Evolutionary conservation across 2,888 invertebrate species (phyloP), one percentile per base, ranked within the genome.

Genomic region (Callyntrura guangdongensis): DNA sequence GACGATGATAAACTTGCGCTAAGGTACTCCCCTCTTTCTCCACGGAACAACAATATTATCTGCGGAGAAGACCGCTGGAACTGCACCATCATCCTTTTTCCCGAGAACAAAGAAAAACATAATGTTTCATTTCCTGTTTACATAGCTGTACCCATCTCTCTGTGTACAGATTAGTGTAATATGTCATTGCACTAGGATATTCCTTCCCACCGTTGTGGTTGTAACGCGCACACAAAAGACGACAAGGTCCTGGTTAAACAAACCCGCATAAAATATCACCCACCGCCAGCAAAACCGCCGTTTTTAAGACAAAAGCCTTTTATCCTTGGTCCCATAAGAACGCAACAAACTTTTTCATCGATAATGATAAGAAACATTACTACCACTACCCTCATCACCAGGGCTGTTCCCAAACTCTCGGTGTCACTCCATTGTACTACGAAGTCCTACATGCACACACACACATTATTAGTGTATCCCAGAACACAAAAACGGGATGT

Each of bases 41-140:
- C 17, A 14, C 53, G 2, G 1, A 53, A 9, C 53, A 3, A 67
- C 14, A 25, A 22, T 67, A 67, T n/a, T 67, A 20, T 67, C 12
- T 12, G 3, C 2, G 3, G 2, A 6, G 36, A 36, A 36, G 36
- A 36, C 36, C 36, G 36, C 2, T 36, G 36, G 3, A 2, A 2
- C 36, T 36, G 36, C 36, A 67, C 27, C 67, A 27, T 67, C 27
- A 27, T 67, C 27, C 12, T 25, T 25, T 20, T n/a, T 4, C 17
- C 8, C 2, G 17, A 61, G 20, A 69, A 69, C 25, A 22, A 69
- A 74, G 47, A 22, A 20, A 47, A 47, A 17, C 74, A 36, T 45
- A 74, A 74, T 74, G 47, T 20, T 17, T 74, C 47, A 20, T 36
- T 74, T 74, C 74, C 74, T 74, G 74, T 74, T 74, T 74, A 67